These are phyloP conservation scores for Drosophila yooni DNA, from an alignment of 2,888 invertebrate species.

Conservation along the genomic window DNA sequence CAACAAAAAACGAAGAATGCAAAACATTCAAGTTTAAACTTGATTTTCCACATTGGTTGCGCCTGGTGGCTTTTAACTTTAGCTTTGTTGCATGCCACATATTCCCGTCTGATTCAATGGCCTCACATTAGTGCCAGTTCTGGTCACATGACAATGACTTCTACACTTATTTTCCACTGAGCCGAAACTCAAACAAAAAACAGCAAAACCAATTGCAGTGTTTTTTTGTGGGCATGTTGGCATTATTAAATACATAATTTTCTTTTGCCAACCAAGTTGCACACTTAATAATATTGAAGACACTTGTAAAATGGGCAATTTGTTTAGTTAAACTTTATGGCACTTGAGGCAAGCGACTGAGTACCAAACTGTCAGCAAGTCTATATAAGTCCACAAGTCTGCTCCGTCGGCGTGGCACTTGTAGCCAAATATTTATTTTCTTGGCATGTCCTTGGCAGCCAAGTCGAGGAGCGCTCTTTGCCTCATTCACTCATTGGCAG, in stretches of 20 bases:
- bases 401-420: constrained; percentile 36
- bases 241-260: constrained; percentile 37
- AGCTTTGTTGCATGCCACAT: constrained; percentile 55
- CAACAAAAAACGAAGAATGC: constrained; percentile 39
- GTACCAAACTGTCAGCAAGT: constrained; percentile 30
- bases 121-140: constrained; percentile 65
- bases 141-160: constrained; percentile 46
- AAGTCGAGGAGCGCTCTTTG: constrained; percentile 11
- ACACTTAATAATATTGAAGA: constrained; percentile 79
- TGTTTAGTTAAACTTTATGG: constrained; percentile 80
- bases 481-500: constrained; percentile 46
- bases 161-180: constrained; percentile 2
- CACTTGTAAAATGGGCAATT: constrained; percentile 80
- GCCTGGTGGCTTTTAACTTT: constrained; percentile 38
- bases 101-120: constrained; percentile 23
- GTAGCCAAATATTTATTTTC: constrained; percentile 74
- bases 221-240: constrained; percentile 1
- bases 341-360: constrained; percentile 55
- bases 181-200: constrained; percentile 17
- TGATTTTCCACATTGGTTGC: constrained; percentile 62
- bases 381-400: not conserved
- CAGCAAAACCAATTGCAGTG: constrained; percentile 18
- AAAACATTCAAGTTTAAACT: constrained; percentile 71
- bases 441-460: constrained; percentile 45
- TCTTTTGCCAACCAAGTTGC: constrained; percentile 49